Base-by-base conservation (phyloP, 2,888 invertebrate species). In the Abrostola tripartita region DNA sequence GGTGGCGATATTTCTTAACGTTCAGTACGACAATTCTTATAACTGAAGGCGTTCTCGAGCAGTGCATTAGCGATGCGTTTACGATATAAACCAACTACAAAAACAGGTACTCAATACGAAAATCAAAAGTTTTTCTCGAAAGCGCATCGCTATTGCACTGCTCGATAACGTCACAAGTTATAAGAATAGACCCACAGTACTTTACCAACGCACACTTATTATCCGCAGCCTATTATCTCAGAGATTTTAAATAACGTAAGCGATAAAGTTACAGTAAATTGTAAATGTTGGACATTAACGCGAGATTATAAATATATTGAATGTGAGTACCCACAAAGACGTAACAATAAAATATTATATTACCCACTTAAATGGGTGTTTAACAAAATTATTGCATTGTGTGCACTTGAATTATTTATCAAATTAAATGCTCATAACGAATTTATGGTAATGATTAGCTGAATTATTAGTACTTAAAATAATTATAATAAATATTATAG, bases 251-350 rank as follows among this genome's bases (percentile, higher is more conserved):
- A 59, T 54, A 56, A 71, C 35, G 5, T 40, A 37, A 58, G 55
- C 9, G 52, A 37, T 44, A 11, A 12, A 69, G 52, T 55, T 42
- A 70, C 51, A 58, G 38, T 38, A 71, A 51, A 41, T 42, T 57
- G 49, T 71, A 64, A 12, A 64, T 68, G 37, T 24, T n/a, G 40
- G 41, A 54, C 64, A 60, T 71, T 71, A 65, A 47, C 51, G 51
- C 24, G 36, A 7, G n/a, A 7, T 59, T 54, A 49, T 59, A 40
- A 24, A 42, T 49, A 24, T 11, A 35, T 42, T 62, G 63, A 56
- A 71, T 53, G 50, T 57, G 60, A 52, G 51, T 68, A 65, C 65
- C 60, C 52, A 57, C 53, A 38, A 6, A 50, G 10, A 40, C n/a
- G 47, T 47, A 47, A 55, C 44, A 12, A 42, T 67, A 53, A 51